Percentiles rank a stretch among this genome's conserved stretches.
Evolutionary conservation across 53 echinoderm and acorn worm species (phyloP).

Genomic region (Zoroaster sp.): DNA sequence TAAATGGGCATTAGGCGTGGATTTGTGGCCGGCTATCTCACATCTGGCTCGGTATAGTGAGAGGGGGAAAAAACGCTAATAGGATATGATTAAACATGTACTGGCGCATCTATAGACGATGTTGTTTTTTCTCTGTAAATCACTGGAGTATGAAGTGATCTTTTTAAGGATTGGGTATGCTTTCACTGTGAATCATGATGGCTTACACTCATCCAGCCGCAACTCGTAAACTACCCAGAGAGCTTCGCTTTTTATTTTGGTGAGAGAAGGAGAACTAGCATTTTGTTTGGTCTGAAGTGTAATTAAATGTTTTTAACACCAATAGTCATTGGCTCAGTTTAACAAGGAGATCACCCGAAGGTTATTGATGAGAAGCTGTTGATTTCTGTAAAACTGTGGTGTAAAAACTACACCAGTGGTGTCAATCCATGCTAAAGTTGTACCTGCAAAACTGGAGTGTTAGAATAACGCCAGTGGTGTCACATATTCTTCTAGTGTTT

Average conservation of each 20-base stretch:
- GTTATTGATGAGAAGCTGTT: no score
- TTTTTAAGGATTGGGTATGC: not conserved
- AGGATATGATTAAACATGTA: not conserved
- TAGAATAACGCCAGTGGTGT: no score
- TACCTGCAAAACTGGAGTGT: no score
- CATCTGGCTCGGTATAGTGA: not conserved
- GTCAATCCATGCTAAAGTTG: no score
- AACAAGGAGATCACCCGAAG: no score
- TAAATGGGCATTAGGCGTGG: conserved; percentile 26
- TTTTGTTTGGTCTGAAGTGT: not conserved
- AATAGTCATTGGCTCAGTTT: no score
- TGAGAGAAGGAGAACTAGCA: not conserved
- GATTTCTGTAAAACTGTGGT: no score
- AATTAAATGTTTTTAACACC: no score
- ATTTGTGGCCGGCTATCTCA: not conserved
- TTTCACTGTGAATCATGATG: conserved; percentile 4
- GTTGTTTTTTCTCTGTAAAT: not conserved
- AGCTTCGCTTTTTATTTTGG: not conserved
- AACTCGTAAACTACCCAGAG: not conserved
- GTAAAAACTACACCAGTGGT: no score
- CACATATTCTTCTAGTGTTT: no score
- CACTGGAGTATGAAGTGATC: no score
- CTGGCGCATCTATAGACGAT: not conserved
- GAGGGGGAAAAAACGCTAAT: not conserved
- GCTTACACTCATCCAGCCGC: not conserved